Percentiles rank a stretch among this genome's conserved stretches.
phyloP scores from a whole-genome alignment of 2,797 vertebrate genomes.

The Cirrhinus mrigala region DNA sequence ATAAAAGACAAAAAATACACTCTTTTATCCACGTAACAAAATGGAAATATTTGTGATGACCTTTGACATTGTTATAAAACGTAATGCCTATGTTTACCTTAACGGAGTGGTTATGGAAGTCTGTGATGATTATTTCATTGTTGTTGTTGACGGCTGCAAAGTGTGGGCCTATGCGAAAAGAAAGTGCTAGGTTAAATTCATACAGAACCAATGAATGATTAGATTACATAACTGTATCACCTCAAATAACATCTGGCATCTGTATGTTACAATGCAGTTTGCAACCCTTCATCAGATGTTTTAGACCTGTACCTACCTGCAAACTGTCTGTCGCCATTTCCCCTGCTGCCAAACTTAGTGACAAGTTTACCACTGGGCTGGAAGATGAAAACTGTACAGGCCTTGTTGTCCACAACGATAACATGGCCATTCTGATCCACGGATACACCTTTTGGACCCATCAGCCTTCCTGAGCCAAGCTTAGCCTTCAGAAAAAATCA shows the following conservation, averaged over 20 bases:
- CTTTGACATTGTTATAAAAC: background rate
- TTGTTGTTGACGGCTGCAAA: constrained; percentile 99
- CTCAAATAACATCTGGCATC: background rate
- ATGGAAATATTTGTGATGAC: background rate
- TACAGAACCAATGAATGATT: background rate
- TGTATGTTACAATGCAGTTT: background rate
- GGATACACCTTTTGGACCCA: constrained; percentile 98
- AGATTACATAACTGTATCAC: background rate
- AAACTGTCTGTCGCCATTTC: constrained; percentile 98
- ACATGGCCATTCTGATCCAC: constrained; percentile 97
- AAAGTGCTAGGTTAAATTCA: background rate
- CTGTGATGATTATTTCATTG: constrained; percentile 99
- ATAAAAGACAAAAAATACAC: background rate
- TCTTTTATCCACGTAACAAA: background rate
- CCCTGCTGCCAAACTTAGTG: constrained; percentile 94
- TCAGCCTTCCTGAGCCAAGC: constrained; percentile 94
- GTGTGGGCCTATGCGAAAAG: constrained; percentile 87
- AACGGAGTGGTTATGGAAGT: constrained; percentile 99
- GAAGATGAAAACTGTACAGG: constrained; percentile 98
- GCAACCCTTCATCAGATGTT: background rate
- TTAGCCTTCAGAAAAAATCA: constrained; percentile 82
- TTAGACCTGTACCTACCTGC: constrained; percentile 78
- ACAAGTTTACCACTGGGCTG: constrained; percentile 95
- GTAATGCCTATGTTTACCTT: constrained; percentile 81
- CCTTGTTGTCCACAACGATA: constrained; percentile 99